These are phyloP conservation scores for Tanytarsus gracilentus DNA, from an alignment of 2,888 invertebrate species.

Conservation along the genomic window DNA sequence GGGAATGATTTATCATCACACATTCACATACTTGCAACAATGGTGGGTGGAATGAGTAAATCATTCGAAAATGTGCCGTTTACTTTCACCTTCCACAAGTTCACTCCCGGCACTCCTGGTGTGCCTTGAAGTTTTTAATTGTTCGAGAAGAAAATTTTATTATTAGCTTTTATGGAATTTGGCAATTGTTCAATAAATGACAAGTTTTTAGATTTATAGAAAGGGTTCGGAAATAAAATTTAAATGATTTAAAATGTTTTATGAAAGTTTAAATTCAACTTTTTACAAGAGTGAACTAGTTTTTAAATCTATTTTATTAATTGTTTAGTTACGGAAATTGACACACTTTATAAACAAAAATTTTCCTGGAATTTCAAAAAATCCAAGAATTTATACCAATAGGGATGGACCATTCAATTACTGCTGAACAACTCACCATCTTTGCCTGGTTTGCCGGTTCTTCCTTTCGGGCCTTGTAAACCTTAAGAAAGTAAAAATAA, in stretches of 20 bases:
- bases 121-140: conserved; percentile 34
- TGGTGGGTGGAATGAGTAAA: conserved; percentile 76
- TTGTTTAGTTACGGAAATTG: too few relatives aligned
- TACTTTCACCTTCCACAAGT: conserved; percentile 58
- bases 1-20: neutral
- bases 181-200: too few relatives aligned
- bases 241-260: too few relatives aligned
- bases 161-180: too few relatives aligned
- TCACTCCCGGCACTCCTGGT: conserved; percentile 72
- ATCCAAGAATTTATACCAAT: neutral
- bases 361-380: neutral
- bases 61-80: conserved; percentile 52
- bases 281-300: too few relatives aligned
- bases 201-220: neutral
- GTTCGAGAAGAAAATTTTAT: neutral
- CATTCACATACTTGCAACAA: conserved; percentile 55
- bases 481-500: conserved; percentile 40
- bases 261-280: too few relatives aligned
- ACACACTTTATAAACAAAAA: too few relatives aligned
- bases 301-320: too few relatives aligned
- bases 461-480: conserved; percentile 58
- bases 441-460: conserved; percentile 62
- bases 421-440: conserved; percentile 46
- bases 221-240: neutral
- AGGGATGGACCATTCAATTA: neutral